phyloP scores from a whole-genome alignment of 2,888 invertebrate genomes.

The Drosophila nr. fundita region DNA sequence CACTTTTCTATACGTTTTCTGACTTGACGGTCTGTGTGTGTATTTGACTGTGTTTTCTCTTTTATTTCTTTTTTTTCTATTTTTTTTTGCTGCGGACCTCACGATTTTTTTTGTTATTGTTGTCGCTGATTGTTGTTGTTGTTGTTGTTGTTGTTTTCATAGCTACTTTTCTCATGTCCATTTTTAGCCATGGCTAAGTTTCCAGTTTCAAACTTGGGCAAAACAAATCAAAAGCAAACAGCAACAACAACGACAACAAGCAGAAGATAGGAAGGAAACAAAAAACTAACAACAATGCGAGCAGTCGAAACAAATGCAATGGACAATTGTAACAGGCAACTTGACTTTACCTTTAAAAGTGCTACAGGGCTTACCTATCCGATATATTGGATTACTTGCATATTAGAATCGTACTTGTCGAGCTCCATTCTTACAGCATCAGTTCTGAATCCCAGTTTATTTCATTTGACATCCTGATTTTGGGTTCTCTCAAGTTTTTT shows the following conservation, averaged over 20 bases:
- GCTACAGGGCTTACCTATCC: slow-evolving; percentile 18
- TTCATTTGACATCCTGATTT: neutral
- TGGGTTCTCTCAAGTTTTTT: neutral
- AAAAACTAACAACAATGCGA: slow-evolving; percentile 7
- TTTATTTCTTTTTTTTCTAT: slow-evolving; percentile 15
- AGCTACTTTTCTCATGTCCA: slow-evolving; percentile 72
- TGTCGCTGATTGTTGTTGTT: slow-evolving; percentile 26
- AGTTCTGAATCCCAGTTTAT: slow-evolving; percentile 8
- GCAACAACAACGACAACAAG: slow-evolving; percentile 31
- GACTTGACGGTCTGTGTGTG: slow-evolving; percentile 5
- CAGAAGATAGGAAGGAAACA: slow-evolving; percentile 1
- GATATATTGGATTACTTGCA: slow-evolving; percentile 6
- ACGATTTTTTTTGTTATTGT: slow-evolving; percentile 54
- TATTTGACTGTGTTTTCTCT: slow-evolving; percentile 47
- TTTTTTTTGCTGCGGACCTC: slow-evolving; percentile 34
- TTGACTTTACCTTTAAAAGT: slow-evolving; percentile 40
- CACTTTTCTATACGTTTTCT: slow-evolving; percentile 11
- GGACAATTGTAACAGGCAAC: slow-evolving; percentile 52
- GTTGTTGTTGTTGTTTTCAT: slow-evolving; percentile 20
- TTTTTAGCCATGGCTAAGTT: slow-evolving; percentile 76
- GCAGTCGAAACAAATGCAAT: slow-evolving; percentile 50
- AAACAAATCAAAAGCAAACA: slow-evolving; percentile 65
- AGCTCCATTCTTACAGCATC: neutral
- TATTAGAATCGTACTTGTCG: neutral
- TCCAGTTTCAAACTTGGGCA: slow-evolving; percentile 71